Base-by-base conservation (phyloP, 1,140 invertebrate species). In the Mactra quadrangularis region DNA sequence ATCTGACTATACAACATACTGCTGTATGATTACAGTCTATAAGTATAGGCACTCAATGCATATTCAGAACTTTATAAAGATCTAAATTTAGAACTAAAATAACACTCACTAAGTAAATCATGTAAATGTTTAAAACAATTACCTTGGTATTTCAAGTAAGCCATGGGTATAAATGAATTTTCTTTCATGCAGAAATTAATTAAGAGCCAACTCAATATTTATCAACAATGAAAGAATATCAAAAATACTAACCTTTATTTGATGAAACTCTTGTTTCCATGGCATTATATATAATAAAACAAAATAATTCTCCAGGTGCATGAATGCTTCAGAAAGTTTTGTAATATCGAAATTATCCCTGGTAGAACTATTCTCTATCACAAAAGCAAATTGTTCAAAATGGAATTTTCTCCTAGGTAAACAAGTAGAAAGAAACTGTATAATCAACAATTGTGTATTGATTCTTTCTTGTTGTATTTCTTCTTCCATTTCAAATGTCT, bases 181-280 rank as follows among this genome's bases (percentile, higher is more conserved):
- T n/a, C n/a, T n/a, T n/a, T n/a, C n/a, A n/a, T n/a, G n/a, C n/a
- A n/a, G n/a, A n/a, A n/a, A n/a, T n/a, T n/a, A n/a, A n/a, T n/a
- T n/a, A n/a, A n/a, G n/a, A n/a, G n/a, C n/a, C n/a, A n/a, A n/a
- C n/a, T n/a, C n/a, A n/a, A n/a, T n/a, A n/a, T n/a, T n/a, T n/a
- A n/a, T n/a, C n/a, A n/a, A n/a, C n/a, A n/a, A n/a, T n/a, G n/a
- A n/a, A n/a, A n/a, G n/a, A n/a, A n/a, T n/a, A n/a, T n/a, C n/a
- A n/a, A 41, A 6, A 6, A 41, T 7, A 41, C 38, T 6, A 50
- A 88, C 87, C 84, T 88, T 87, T 22, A 88, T 64, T 66, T 64
- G 75, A 27, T 71, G 66, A 64, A 85, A 88, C 60, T 88, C 87
- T 17, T 77, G 75, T 68, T 88, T 88, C 87, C 87, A 88, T 19